These are phyloP conservation scores for Capreolus pygargus DNA, from an alignment of 2,113 vertebrate species.

Conservation along the genomic window DNA sequence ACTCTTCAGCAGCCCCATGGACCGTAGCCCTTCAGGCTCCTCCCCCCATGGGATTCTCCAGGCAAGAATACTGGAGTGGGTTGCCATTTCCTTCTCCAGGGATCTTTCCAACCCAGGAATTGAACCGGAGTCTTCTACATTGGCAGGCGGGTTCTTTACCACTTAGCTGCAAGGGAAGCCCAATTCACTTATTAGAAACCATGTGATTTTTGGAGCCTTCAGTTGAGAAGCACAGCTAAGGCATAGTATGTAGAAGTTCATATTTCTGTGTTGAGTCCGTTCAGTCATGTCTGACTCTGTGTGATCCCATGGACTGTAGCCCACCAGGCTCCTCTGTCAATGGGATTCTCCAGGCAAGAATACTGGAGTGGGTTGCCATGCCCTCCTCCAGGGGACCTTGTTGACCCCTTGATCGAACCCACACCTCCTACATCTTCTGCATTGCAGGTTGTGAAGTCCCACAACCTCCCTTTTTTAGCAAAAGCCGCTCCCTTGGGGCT, in stretches of 20 bases:
- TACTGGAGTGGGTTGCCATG: not conserved
- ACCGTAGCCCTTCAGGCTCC: not conserved
- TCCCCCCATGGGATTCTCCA: not conserved
- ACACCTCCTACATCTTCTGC: not conserved
- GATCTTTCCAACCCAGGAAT: not conserved
- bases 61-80: not conserved
- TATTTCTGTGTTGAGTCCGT: not conserved
- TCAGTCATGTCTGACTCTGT: not conserved
- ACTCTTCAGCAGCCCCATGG: not conserved
- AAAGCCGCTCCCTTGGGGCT: not conserved
- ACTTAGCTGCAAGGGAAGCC: fast-evolving
- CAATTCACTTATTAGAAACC: not conserved
- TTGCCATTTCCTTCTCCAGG: not conserved
- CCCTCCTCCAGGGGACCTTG: not conserved
- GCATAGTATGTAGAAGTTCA: not conserved
- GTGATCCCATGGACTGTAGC: not conserved
- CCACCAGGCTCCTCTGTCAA: not conserved
- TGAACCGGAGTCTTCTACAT: not conserved
- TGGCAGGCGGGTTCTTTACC: not conserved
- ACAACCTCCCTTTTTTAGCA: not conserved
- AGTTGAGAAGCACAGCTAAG: not conserved
- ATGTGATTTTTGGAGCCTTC: not conserved
- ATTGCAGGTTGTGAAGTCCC: not conserved
- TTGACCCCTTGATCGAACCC: not conserved
- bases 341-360: not conserved